Evolutionary conservation across 2,113 vertebrate species (phyloP), one percentile per base, ranked within the genome.

Genomic region (Erinaceus europaeus): DNA sequence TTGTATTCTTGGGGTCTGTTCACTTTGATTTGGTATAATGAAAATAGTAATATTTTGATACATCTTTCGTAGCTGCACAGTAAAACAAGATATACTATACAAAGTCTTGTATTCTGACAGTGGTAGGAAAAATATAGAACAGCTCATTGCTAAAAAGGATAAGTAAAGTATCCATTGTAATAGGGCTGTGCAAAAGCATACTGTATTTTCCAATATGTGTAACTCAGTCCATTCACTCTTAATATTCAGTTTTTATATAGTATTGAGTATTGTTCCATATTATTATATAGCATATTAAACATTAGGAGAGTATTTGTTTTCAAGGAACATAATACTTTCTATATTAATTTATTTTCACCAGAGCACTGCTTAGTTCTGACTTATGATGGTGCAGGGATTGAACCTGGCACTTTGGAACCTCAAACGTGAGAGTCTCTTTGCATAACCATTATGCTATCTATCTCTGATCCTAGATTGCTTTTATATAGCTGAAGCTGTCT

Each of bases 1-100:
- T 94, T 90, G 46, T 87, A 77, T 92, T 91, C 78, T 90, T 93
- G 21, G 73, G n/a, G 42, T 46, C 52, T 90, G n/a, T n/a, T n/a
- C n/a, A n/a, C n/a, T n/a, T n/a, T n/a, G 69, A 83, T 2, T 12
- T 84, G 48, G 36, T 90, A 3, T n/a, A 82, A 55, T 88, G 29
- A 94, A 94, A 86, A 86, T 86, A 90, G 11, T 84, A 90, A 77
- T 84, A 46, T 50, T 85, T 89, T 38, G 42, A 7, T 74, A 76
- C n/a, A 53, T 93, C 27, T 90, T 86, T 23, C 89, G 18, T 76
- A 86, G 69, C 69, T 61, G 2, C 48, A 46, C 42, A 73, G 82
- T 11, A 23, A 90, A 90, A 53, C 40, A 55, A 53, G 40, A 27
- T 73, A 23, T 50, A 83, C 17, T 72, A 20, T 87, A 78, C 10